Evolutionary conservation across 35 echinoderm and acorn worm genomes (phyloP).

Genomic region (Apostichopus californicus): DNA sequence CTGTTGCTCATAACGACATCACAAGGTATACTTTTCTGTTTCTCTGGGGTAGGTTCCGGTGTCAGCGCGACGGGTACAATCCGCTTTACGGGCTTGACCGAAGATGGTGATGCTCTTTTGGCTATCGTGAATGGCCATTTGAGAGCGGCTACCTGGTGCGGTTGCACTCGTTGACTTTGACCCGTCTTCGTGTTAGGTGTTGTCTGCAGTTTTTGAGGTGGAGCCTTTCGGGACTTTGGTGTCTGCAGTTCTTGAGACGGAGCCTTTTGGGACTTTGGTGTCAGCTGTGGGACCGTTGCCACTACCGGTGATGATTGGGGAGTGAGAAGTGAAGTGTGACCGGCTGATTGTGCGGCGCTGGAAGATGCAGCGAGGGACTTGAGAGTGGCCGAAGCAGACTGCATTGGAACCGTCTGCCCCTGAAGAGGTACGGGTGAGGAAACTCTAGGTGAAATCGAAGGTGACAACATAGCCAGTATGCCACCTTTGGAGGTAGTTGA

Average conservation of each 20-base stretch:
- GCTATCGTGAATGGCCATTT: not conserved
- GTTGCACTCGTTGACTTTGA: not conserved
- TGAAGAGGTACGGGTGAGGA: not conserved
- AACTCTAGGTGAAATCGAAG: not conserved
- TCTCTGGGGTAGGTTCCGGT: not conserved
- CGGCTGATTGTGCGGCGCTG: not conserved
- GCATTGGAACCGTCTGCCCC: not conserved
- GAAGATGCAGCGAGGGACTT: not conserved
- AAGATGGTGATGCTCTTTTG: not conserved
- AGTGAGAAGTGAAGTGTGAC: no score
- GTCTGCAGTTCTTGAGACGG: not conserved
- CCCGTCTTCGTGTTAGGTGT: not conserved
- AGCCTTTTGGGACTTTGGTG: not conserved
- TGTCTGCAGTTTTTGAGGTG: not conserved
- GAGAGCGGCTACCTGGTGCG: not conserved
- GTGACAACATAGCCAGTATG: not conserved
- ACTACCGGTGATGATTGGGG: not conserved
- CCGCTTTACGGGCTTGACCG: not conserved
- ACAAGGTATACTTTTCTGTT: not conserved
- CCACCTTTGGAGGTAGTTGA: conserved; percentile 9
- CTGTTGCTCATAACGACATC: not conserved
- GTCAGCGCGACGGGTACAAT: not conserved
- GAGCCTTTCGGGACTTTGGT: not conserved
- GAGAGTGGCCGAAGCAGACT: not conserved
- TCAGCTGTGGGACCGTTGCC: not conserved